phyloP scores from a whole-genome alignment of 2,797 vertebrate genomes.

The Enteromius viviparus region DNA sequence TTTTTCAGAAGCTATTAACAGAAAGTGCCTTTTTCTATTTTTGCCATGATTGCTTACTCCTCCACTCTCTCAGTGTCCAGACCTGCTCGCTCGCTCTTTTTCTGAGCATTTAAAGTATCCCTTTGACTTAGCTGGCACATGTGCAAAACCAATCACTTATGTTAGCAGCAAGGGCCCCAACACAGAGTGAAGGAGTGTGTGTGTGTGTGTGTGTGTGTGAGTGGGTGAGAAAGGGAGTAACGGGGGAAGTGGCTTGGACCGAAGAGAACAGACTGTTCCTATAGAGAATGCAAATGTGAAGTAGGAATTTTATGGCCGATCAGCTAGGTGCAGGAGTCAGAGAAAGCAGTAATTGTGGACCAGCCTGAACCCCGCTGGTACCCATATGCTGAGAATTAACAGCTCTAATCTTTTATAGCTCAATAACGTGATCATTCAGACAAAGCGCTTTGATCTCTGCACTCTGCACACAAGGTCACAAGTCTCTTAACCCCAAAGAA shows the following conservation, averaged over 20 bases:
- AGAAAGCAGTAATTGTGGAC: constrained; percentile 27
- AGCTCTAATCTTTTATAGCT: constrained; percentile 25
- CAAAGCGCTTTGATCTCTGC: constrained; percentile 13
- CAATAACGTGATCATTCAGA: neutral
- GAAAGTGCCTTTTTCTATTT: neutral
- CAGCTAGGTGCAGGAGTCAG: constrained; percentile 55
- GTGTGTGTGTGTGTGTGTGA: neutral
- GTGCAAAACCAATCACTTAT: constrained; percentile 66
- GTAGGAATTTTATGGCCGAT: constrained; percentile 49
- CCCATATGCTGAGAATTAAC: constrained; percentile 15
- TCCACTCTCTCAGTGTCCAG: constrained; percentile 4
- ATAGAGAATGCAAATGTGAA: constrained; percentile 61
- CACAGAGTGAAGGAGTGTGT: constrained; percentile 8
- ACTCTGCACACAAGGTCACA: neutral
- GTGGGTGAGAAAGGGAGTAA: constrained; percentile 27
- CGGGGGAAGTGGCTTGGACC: constrained; percentile 35
- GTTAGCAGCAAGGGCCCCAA: constrained; percentile 44
- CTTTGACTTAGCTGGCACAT: constrained; percentile 60
- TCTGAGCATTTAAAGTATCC: constrained; percentile 45
- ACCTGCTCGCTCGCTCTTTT: neutral
- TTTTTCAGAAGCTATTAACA: neutral
- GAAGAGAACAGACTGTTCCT: constrained; percentile 66
- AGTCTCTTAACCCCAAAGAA: constrained; percentile 4
- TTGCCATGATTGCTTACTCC: constrained; percentile 1
- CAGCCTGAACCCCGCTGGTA: neutral